A percentile compares a stretch with the other conserved stretches of the same genome.
These are phyloP conservation scores for Furcula furcula DNA, from an alignment of 2,888 invertebrate genomes.

Conservation along the genomic window DNA sequence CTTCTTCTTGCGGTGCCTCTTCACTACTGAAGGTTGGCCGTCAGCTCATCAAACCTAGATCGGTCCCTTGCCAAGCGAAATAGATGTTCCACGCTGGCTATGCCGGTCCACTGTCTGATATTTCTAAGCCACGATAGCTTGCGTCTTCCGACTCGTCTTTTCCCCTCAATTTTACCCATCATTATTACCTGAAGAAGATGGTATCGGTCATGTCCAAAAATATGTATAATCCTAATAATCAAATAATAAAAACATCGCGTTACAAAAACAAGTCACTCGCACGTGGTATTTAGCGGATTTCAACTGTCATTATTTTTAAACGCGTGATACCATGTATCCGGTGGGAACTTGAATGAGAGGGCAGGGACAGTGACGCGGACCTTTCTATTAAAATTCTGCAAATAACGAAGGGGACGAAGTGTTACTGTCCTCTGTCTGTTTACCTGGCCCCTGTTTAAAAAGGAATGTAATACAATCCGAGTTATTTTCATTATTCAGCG, in stretches of 20 bases:
- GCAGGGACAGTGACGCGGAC: constrained; percentile 35
- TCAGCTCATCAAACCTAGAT: no score
- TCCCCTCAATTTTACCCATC: no score
- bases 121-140: no score
- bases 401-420: constrained; percentile 68
- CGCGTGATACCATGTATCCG: constrained; percentile 28
- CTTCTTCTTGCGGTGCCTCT: no score
- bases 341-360: constrained; percentile 31
- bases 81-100: no score
- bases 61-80: no score
- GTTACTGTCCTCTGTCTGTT: constrained; percentile 63
- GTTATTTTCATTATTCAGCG: constrained; percentile 73
- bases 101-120: no score
- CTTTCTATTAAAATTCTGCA: constrained; percentile 77
- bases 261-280: constrained; percentile 16
- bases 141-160: no score
- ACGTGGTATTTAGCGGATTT: constrained; percentile 28
- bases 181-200: no score
- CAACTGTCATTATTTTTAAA: constrained; percentile 34
- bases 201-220: no score
- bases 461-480: constrained; percentile 74
- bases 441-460: constrained; percentile 66
- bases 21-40: no score
- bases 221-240: no score
- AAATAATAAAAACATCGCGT: neutral